These are phyloP conservation scores for Trinectes maculatus DNA, from an alignment of 2,113 vertebrate species.

Conservation along the genomic window DNA sequence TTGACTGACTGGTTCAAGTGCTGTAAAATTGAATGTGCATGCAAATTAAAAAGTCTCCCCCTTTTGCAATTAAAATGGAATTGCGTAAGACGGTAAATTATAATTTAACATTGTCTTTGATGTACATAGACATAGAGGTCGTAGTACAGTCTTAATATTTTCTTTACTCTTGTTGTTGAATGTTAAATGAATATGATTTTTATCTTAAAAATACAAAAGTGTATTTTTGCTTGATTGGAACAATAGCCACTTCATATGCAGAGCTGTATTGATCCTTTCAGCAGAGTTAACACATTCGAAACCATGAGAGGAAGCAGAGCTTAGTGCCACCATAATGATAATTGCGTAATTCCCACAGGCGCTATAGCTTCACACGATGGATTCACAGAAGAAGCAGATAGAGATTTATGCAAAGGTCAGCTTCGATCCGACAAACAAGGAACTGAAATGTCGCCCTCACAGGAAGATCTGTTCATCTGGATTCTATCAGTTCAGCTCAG, in stretches of 20 bases:
- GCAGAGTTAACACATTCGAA: constrained; percentile 32
- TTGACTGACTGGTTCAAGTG: too few species aligned
- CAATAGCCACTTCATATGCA: constrained; percentile 11
- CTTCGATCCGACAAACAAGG: constrained; percentile 22
- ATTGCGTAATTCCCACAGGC: constrained; percentile 36
- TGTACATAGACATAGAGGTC: too few species aligned
- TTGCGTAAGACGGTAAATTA: too few species aligned
- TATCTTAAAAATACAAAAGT: too few species aligned
- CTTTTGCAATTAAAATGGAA: too few species aligned
- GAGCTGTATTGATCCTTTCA: constrained; percentile 40
- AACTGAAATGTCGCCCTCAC: neutral
- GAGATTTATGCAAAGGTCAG: constrained; percentile 53
- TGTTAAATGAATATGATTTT: too few species aligned
- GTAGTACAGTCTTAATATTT: too few species aligned
- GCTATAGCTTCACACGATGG: constrained; percentile 17
- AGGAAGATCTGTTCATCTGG: neutral
- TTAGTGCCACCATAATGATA: neutral
- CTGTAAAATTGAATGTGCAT: too few species aligned
- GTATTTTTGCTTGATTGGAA: neutral
- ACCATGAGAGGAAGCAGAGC: constrained; percentile 11
- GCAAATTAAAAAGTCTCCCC: too few species aligned
- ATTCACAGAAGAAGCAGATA: constrained; percentile 8
- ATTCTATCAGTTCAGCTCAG: neutral
- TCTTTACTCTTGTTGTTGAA: too few species aligned
- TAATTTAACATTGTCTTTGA: too few species aligned